Percentiles rank a stretch among this genome's conserved stretches.
Conservation (phyloP, 2,113 vertebrate genomes). For the Equus quagga region DNA sequence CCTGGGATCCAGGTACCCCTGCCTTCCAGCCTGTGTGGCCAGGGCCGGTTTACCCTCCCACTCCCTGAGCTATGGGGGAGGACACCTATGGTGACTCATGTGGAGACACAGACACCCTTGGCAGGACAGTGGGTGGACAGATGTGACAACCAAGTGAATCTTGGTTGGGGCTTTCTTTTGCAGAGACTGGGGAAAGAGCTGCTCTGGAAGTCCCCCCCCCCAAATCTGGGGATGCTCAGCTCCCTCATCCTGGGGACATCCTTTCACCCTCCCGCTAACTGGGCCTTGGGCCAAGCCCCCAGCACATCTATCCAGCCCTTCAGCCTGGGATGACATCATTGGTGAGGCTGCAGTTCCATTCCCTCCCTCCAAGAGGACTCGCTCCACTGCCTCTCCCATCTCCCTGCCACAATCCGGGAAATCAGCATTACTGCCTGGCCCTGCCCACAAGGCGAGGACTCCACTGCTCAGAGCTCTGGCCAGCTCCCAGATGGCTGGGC, state of each 20-base stretch:
- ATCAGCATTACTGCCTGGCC: neutral
- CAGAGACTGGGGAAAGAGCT: neutral
- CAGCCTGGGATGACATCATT: slow-evolving; percentile 9
- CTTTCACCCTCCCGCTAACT: neutral
- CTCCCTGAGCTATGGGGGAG: neutral
- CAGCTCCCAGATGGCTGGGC: neutral
- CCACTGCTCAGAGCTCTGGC: neutral
- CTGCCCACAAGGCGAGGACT: slow-evolving; percentile 1
- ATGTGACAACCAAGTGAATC: neutral
- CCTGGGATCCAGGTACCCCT: neutral
- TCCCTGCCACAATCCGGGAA: neutral
- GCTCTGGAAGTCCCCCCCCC: neutral
- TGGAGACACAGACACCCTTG: neutral
- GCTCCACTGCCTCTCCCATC: neutral
- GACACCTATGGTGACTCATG: neutral
- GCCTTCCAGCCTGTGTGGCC: neutral
- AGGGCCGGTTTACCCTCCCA: neutral
- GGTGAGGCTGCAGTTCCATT: neutral
- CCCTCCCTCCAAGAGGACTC: neutral
- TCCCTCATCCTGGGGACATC: neutral
- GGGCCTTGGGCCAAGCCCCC: neutral
- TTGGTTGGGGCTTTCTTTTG: neutral
- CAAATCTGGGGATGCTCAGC: neutral
- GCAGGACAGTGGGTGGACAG: neutral
- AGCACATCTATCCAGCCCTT: neutral